phyloP scores from a whole-genome alignment of 2,113 vertebrate genomes.

The Chaetodon trifascialis region DNA sequence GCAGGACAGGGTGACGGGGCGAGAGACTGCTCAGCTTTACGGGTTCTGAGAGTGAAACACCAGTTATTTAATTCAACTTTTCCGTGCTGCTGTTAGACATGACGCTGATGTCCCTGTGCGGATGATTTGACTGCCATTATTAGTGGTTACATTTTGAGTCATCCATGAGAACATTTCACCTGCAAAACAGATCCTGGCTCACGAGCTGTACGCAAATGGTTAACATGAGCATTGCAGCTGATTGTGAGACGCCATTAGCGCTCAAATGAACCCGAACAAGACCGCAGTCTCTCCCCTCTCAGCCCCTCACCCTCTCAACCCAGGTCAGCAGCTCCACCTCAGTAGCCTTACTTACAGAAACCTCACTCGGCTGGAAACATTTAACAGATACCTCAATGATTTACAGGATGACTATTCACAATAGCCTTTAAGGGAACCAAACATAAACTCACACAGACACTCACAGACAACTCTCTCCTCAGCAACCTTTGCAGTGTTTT shows the following conservation, averaged over 20 bases:
- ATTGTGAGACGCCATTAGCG: neutral
- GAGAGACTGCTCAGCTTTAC: slow-evolving; percentile 14
- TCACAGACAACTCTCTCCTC: slow-evolving; percentile 56
- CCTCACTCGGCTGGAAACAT: slow-evolving; percentile 74
- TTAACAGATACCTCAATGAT: slow-evolving; percentile 76
- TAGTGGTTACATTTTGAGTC: slow-evolving; percentile 3
- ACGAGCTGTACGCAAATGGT: neutral
- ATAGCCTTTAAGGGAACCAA: slow-evolving; percentile 77
- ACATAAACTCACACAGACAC: slow-evolving; percentile 62
- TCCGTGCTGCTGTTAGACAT: slow-evolving; percentile 2
- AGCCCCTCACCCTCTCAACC: slow-evolving; percentile 46
- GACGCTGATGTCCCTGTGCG: neutral
- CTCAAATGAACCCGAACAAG: slow-evolving; percentile 24
- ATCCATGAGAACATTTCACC: neutral
- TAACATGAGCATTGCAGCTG: neutral
- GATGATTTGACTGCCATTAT: slow-evolving; percentile 1
- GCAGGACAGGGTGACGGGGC: slow-evolving; percentile 27
- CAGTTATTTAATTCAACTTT: slow-evolving; percentile 11
- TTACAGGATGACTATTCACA: slow-evolving; percentile 67
- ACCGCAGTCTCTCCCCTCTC: slow-evolving; percentile 10
- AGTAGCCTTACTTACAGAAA: slow-evolving; percentile 82
- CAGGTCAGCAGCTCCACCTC: slow-evolving; percentile 81
- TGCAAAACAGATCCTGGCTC: neutral
- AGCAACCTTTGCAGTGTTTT: slow-evolving; percentile 60
- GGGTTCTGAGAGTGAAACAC: slow-evolving; percentile 18